Percentiles rank a stretch among this genome's conserved stretches.
phyloP scores from a whole-genome alignment of 2,888 invertebrate genomes.

The Nesidiocoris tenuis region DNA sequence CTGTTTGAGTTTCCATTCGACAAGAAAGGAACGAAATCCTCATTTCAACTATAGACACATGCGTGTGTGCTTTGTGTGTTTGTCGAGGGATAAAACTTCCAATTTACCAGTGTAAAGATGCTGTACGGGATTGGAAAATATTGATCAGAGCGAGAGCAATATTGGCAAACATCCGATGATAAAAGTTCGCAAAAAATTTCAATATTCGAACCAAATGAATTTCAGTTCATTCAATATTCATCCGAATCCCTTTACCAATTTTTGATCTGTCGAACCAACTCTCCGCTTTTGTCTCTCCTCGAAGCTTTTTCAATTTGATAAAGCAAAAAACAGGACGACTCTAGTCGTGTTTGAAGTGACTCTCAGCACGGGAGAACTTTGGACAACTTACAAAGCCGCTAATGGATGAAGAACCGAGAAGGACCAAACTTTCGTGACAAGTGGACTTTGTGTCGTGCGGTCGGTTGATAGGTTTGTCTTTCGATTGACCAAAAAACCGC shows the following conservation, averaged over 20 bases:
- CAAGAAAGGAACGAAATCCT: too few relatives aligned
- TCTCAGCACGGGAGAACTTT: neutral
- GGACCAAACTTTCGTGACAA: neutral
- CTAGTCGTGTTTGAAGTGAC: neutral
- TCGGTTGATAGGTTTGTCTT: neutral
- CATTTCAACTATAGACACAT: too few relatives aligned
- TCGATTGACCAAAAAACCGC: neutral
- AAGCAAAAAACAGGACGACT: neutral
- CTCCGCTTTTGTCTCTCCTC: too few relatives aligned
- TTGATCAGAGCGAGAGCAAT: too few relatives aligned
- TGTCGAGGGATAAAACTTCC: neutral
- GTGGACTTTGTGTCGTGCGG: neutral
- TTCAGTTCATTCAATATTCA: too few relatives aligned
- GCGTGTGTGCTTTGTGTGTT: too few relatives aligned
- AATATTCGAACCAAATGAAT: too few relatives aligned
- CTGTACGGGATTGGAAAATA: neutral
- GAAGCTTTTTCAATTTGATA: neutral
- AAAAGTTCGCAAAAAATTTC: too few relatives aligned
- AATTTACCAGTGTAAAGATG: neutral
- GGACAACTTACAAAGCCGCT: neutral
- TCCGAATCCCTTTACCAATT: too few relatives aligned
- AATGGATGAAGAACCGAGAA: neutral
- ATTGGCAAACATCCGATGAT: too few relatives aligned
- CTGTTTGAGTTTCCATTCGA: neutral
- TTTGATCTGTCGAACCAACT: neutral